Conservation (phyloP, 1,140 invertebrate genomes). For the Orius insidiosus region DNA sequence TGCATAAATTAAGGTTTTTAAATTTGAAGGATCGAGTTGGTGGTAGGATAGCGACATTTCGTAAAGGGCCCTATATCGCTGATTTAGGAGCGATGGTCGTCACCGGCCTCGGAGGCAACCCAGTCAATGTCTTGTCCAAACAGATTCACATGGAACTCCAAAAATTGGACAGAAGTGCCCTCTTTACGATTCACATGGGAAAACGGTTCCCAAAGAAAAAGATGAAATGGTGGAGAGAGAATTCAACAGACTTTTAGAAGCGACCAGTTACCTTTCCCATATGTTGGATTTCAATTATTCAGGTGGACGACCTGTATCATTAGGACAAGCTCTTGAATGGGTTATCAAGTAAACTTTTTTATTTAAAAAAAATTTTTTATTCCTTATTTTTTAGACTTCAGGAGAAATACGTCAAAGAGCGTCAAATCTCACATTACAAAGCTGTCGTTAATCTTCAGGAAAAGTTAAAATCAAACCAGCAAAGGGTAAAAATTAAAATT, state of each 20-base stretch:
- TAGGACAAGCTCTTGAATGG: constrained; percentile 91
- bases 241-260: constrained; percentile 90
- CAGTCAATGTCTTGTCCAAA: constrained; percentile 84
- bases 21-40: constrained; percentile 77
- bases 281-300: constrained; percentile 90
- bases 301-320: constrained; percentile 66
- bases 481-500: constrained; percentile 18
- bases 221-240: constrained; percentile 96
- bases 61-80: constrained; percentile 85
- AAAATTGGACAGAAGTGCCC: constrained; percentile 92
- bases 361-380: constrained; percentile 1
- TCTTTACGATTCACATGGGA: constrained; percentile 84
- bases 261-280: constrained; percentile 91
- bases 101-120: constrained; percentile 84
- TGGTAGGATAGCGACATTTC: constrained; percentile 89
- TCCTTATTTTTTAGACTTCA: constrained; percentile 42
- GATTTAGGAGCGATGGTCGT: constrained; percentile 86
- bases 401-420: constrained; percentile 91
- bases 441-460: constrained; percentile 65
- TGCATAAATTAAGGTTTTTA: neutral
- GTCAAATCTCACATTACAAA: constrained; percentile 68
- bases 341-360: constrained; percentile 54
- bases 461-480: constrained; percentile 46
- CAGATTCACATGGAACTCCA: constrained; percentile 95
- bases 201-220: constrained; percentile 83